These are phyloP conservation scores for Oxyscelio sp. DNA, from an alignment of 2,888 invertebrate species.

Conservation along the genomic window DNA sequence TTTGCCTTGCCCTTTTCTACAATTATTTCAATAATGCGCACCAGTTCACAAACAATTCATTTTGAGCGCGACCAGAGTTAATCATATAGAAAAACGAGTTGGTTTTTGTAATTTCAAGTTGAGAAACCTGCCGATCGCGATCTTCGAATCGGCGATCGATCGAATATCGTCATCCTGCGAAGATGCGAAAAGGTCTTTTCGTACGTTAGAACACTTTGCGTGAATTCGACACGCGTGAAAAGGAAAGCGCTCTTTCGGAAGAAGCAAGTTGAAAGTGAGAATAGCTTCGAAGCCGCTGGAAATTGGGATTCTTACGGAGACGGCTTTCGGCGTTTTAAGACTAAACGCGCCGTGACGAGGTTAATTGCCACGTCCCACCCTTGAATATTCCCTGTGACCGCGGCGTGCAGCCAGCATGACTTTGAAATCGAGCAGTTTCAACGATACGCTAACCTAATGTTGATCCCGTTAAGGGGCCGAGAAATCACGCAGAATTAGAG, in stretches of 20 bases:
- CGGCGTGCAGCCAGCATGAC: conserved; percentile 75
- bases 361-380: conserved; percentile 75
- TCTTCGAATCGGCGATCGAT: too few relatives aligned
- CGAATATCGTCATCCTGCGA: too few relatives aligned
- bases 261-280: conserved; percentile 66
- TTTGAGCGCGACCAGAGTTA: conserved; percentile 11
- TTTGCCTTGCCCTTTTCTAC: conserved; percentile 20
- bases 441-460: conserved; percentile 67
- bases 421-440: conserved; percentile 70
- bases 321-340: conserved; percentile 72
- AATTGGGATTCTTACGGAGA: conserved; percentile 71
- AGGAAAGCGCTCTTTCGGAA: conserved; percentile 57
- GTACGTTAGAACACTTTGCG: neutral
- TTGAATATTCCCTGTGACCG: conserved; percentile 75
- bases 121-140: too few relatives aligned
- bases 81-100: too few relatives aligned
- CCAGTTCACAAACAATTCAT: conserved; percentile 28
- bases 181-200: too few relatives aligned
- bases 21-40: conserved; percentile 47
- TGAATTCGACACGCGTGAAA: conserved; percentile 57
- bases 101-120: neutral
- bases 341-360: conserved; percentile 74
- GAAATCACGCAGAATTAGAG: conserved; percentile 62
- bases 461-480: conserved; percentile 67
- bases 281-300: conserved; percentile 66